Conservation (phyloP, 2,888 invertebrate genomes). For the Drosophila aldrichi region DNA sequence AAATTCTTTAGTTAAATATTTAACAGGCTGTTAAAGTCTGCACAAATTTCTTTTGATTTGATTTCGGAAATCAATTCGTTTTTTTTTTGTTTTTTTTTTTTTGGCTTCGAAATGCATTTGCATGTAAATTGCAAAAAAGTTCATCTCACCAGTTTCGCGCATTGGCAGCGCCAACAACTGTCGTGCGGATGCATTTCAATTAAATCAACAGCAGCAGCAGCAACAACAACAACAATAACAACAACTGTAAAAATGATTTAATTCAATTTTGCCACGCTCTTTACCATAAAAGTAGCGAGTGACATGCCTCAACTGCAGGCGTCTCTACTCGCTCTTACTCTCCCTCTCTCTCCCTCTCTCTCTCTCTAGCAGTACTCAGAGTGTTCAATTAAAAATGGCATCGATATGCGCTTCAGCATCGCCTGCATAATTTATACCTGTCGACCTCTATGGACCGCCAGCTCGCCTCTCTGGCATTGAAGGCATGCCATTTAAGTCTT, state of each 20-base stretch:
- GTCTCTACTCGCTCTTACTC: background rate
- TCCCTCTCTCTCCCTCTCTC: background rate
- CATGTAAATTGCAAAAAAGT: slow-evolving; percentile 54
- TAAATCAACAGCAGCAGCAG: slow-evolving; percentile 51
- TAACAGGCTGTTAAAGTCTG: slow-evolving; percentile 24
- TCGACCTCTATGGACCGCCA: background rate
- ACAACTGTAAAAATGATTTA: slow-evolving; percentile 60
- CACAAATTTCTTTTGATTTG: slow-evolving; percentile 6
- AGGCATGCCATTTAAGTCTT: slow-evolving; percentile 32
- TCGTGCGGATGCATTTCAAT: slow-evolving; percentile 50
- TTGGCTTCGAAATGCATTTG: slow-evolving; percentile 37
- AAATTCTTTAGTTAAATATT: slow-evolving; percentile 42
- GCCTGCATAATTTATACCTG: slow-evolving; percentile 64
- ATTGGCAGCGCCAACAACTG: slow-evolving; percentile 20
- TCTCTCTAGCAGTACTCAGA: background rate
- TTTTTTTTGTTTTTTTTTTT: background rate
- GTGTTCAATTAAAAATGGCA: slow-evolving; percentile 70
- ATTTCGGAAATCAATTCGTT: background rate
- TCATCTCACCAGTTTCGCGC: slow-evolving; percentile 5
- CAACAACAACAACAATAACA: slow-evolving; percentile 42
- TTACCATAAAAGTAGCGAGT: slow-evolving; percentile 21
- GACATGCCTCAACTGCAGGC: slow-evolving; percentile 15
- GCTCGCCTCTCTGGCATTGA: slow-evolving; percentile 9
- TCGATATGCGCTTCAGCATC: slow-evolving; percentile 60
- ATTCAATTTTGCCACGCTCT: slow-evolving; percentile 56